Evolutionary conservation across 2,113 vertebrate genomes (phyloP).

Genomic region (Siniperca chuatsi): DNA sequence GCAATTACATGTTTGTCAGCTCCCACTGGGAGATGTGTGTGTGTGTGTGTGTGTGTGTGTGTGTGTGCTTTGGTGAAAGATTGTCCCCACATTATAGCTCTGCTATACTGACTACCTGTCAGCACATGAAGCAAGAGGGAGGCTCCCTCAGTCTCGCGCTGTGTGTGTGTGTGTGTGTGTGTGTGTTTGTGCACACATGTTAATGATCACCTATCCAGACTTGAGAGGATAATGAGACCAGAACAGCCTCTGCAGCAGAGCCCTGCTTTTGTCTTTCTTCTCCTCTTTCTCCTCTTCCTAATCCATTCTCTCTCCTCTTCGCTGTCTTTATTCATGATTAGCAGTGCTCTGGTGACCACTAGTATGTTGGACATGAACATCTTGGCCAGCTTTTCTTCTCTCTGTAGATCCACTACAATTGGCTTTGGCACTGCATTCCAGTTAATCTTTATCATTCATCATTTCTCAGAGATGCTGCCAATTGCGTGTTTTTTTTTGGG

Average conservation of each 20-base stretch:
- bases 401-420: background rate
- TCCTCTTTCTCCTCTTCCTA: background rate
- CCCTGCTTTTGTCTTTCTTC: background rate
- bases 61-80: background rate
- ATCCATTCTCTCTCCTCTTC: background rate
- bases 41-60: background rate
- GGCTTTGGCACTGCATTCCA: background rate
- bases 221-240: conserved; percentile 69
- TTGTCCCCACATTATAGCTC: conserved; percentile 38
- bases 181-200: conserved; percentile 28
- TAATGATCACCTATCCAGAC: conserved; percentile 76
- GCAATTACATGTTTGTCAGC: conserved; percentile 57
- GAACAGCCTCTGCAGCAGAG: conserved; percentile 38
- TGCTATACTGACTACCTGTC: conserved; percentile 62
- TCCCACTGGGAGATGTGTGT: conserved; percentile 41
- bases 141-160: background rate
- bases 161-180: conserved; percentile 18
- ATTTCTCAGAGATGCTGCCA: conserved; percentile 21
- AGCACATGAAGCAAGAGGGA: conserved; percentile 62
- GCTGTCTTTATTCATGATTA: background rate
- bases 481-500: conserved; percentile 1
- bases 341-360: background rate
- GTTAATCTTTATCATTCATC: conserved; percentile 4
- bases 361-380: background rate
- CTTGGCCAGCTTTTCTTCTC: background rate